Base-by-base conservation (phyloP, 2,113 vertebrate species). In the Litocranius walleri region DNA sequence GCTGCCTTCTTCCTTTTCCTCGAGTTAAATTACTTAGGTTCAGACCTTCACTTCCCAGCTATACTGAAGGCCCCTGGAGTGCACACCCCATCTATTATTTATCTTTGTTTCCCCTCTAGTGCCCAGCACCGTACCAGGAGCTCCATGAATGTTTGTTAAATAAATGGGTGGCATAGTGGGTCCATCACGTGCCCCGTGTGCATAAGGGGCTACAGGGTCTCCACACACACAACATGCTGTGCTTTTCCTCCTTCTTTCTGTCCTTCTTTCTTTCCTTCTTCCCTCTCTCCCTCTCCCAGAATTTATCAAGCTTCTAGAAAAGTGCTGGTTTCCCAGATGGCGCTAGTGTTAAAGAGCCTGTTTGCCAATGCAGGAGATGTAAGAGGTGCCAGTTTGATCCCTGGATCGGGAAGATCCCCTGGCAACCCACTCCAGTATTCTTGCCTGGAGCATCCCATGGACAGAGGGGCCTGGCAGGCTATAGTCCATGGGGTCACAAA, bases 11-110 rank as follows among this genome's bases (percentile, higher is more conserved):
- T 78, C 78, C 43, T 81, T 61, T 56, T 59, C 48, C 36, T 45
- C 6, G 30, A 82, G 67, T 93, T 57, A 93, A 95, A 91, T 87
- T 33, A 80, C 45, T 21, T 82, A 23, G 19, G 21, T 48, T 97
- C 84, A 90, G 83, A 71, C n/a, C 80, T 57, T 30, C 71, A n/a
- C 54, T n/a, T 50, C 48, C 23, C 30, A 78, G 48, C 7, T 57
- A 43, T 62, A 78, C 67, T 17, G 29, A 61, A 95, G 83, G 33
- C 54, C 48, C 27, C 94, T 74, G 25, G 62, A 93, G 90, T 50
- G 2, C n/a, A 43, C 1, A 33, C 19, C 27, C 23, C 30, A 64
- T 84, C 88, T 84, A 43, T 88, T 93, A 81, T 74, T 88, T 43
- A 86, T 33, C 48, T 82, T 54, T 23, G 19, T 25, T 64, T 91